These are phyloP conservation scores for Hydropotes inermis DNA, from an alignment of 2,113 vertebrate genomes.

Conservation along the genomic window DNA sequence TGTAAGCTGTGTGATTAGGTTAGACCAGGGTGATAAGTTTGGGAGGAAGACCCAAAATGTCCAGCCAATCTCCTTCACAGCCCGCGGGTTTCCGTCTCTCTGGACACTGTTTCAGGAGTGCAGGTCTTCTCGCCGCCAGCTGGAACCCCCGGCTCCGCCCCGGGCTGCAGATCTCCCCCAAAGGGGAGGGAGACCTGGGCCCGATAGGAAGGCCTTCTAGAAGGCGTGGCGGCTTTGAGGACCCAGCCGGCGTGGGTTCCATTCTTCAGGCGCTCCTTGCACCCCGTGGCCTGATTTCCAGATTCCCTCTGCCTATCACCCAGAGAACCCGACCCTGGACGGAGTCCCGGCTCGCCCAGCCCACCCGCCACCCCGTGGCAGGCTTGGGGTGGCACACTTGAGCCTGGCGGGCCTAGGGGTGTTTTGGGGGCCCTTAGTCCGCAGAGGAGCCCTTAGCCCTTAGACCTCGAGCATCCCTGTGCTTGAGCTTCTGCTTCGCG, in stretches of 20 bases:
- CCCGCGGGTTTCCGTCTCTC: neutral
- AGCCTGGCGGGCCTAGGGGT: neutral
- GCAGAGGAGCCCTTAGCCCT: neutral
- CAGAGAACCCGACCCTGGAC: rapidly evolving
- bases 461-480: neutral
- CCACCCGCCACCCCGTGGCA: neutral
- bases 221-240: neutral
- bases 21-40: neutral
- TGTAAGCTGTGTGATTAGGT: neutral
- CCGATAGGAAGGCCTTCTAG: neutral
- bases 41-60: neutral
- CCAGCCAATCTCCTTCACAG: neutral
- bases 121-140: neutral
- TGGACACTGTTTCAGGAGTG: neutral
- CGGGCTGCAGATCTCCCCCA: rapidly evolving
- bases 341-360: neutral
- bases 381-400: neutral
- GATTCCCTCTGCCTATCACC: neutral
- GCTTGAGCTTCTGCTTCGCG: rapidly evolving
- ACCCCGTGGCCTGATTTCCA: neutral
- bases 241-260: neutral
- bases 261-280: neutral
- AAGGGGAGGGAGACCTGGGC: neutral
- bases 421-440: neutral
- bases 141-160: neutral